phyloP scores from a whole-genome alignment of 1,140 invertebrate species.

The Polyergus mexicanus region DNA sequence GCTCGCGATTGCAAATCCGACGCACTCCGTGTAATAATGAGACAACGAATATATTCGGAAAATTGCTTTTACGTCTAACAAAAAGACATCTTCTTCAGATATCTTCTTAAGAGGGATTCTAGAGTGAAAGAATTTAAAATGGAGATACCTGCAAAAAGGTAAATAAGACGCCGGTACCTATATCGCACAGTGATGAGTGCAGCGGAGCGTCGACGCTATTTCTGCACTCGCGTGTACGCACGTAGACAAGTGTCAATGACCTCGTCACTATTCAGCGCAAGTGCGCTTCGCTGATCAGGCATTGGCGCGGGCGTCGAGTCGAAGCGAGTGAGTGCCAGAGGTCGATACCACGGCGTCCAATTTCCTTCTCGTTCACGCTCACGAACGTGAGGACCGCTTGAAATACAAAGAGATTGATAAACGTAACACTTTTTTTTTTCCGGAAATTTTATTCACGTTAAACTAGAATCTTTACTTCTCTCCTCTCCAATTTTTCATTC shows the following conservation, averaged over 20 bases:
- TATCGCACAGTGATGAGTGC: not conserved
- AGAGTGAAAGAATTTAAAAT: not conserved
- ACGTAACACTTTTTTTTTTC: not conserved
- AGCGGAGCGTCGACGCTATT: slow-evolving; percentile 49
- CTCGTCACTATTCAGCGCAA: slow-evolving; percentile 83
- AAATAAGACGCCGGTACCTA: not conserved
- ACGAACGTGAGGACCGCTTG: not conserved
- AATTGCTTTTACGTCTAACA: not conserved
- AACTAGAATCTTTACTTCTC: not conserved
- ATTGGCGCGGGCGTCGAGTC: slow-evolving; percentile 75
- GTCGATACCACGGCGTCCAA: slow-evolving; percentile 76
- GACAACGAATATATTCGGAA: not conserved
- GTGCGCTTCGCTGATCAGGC: slow-evolving; percentile 70
- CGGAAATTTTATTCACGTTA: not conserved
- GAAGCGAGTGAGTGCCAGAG: slow-evolving; percentile 72
- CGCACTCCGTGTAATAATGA: not conserved
- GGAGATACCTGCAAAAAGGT: not conserved
- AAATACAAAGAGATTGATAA: not conserved
- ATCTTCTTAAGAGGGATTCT: not conserved
- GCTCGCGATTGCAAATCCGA: not conserved
- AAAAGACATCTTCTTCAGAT: not conserved
- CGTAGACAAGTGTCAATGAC: slow-evolving; percentile 79
- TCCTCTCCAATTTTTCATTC: not conserved
- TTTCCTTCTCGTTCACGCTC: slow-evolving; percentile 67
- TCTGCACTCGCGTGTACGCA: slow-evolving; percentile 40